Conservation (phyloP, 2,113 vertebrate genomes). For the Phalacrocorax pelagicus region DNA sequence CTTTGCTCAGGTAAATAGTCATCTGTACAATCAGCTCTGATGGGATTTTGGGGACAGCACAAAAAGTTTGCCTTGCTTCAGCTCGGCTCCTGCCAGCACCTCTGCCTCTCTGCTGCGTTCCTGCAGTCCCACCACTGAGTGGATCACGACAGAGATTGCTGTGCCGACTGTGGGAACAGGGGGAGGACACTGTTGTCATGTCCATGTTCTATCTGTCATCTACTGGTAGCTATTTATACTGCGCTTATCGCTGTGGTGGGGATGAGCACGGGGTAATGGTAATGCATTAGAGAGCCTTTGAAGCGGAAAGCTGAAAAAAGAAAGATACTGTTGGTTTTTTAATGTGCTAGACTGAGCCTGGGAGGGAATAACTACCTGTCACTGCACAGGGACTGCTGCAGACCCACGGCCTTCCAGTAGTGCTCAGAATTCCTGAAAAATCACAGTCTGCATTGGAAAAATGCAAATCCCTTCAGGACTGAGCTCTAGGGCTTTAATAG, state of each 20-base stretch:
- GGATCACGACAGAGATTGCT: neutral
- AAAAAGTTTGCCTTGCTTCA: neutral
- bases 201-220: constrained; percentile 65
- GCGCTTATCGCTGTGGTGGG: constrained; percentile 8
- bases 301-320: constrained; percentile 27
- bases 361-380: constrained; percentile 42
- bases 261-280: neutral
- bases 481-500: neutral
- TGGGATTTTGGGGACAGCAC: neutral
- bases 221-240: constrained; percentile 62
- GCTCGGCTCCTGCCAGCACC: neutral
- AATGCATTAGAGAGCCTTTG: constrained; percentile 1
- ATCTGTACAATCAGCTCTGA: neutral
- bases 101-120: neutral
- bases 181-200: constrained; percentile 46
- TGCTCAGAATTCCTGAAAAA: neutral
- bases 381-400: neutral
- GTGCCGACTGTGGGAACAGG: neutral
- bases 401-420: neutral
- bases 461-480: neutral
- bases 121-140: neutral
- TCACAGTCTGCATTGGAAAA: neutral
- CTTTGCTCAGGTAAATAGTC: neutral
- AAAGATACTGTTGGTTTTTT: neutral
- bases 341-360: constrained; percentile 55